These are phyloP conservation scores for Paratilapia polleni DNA, from an alignment of 2,113 vertebrate species.

Conservation along the genomic window DNA sequence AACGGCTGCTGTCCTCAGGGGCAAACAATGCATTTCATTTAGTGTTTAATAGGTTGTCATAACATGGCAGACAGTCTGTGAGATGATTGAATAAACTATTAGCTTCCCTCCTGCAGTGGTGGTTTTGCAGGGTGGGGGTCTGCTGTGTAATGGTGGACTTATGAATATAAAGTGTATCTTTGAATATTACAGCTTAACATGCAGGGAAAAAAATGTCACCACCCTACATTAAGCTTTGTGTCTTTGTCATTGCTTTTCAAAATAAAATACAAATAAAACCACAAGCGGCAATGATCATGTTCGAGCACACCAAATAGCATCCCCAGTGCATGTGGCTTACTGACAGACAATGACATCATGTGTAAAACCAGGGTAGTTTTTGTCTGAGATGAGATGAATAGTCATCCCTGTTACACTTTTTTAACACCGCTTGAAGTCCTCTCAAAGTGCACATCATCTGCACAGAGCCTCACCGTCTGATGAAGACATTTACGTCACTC, in stretches of 20 bases:
- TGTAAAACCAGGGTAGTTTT: neutral
- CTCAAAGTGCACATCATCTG: too few species aligned
- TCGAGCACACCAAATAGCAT: neutral
- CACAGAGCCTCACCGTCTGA: too few species aligned
- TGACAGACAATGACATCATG: neutral
- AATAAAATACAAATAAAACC: neutral
- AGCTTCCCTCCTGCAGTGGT: neutral
- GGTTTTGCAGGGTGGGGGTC: neutral
- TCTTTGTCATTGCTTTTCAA: constrained; percentile 18
- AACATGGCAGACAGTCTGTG: constrained; percentile 47
- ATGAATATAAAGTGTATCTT: constrained; percentile 54
- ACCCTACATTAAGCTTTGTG: neutral
- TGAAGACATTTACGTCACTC: too few species aligned
- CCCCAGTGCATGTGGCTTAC: neutral
- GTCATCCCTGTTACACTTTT: too few species aligned
- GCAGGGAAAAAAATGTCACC: constrained; percentile 28
- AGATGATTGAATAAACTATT: constrained; percentile 66
- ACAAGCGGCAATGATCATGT: neutral
- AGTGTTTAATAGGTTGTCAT: constrained; percentile 69
- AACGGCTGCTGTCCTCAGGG: constrained; percentile 22
- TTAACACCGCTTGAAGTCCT: too few species aligned
- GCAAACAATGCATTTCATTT: constrained; percentile 56
- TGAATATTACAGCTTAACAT: constrained; percentile 31
- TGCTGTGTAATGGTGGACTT: neutral
- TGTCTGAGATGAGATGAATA: neutral